Percentiles rank a stretch among this genome's conserved stretches.
Evolutionary conservation across 1,140 invertebrate species (phyloP).

Genomic region (Centruroides sculpturatus): DNA sequence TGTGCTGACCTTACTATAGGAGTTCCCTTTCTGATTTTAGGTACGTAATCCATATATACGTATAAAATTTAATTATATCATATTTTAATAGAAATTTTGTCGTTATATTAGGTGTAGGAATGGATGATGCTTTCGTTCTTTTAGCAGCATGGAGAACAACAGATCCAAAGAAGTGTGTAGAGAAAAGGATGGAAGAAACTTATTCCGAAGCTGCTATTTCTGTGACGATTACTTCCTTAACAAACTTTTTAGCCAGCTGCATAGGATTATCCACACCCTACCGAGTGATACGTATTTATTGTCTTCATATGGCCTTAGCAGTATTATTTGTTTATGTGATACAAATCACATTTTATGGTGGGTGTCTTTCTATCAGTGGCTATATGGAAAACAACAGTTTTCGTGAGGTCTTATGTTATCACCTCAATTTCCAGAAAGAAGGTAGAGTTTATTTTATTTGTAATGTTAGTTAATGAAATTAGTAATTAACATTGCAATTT

Average conservation of each 20-base stretch:
- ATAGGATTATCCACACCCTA: conserved; percentile 90
- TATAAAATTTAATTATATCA: no score
- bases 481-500: no score
- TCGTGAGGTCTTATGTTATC: conserved; percentile 38
- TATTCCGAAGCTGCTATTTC: conserved; percentile 91
- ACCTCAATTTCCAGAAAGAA: no score
- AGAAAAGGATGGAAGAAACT: conserved; percentile 68
- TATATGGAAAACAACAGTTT: conserved; percentile 68
- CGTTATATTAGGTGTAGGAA: conserved; percentile 62
- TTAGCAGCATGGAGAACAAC: conserved; percentile 81
- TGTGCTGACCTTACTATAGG: conserved; percentile 92
- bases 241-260: conserved; percentile 89
- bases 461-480: no score
- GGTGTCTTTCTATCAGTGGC: conserved; percentile 74
- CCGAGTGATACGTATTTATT: conserved; percentile 87
- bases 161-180: conserved; percentile 56
- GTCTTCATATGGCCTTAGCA: conserved; percentile 83
- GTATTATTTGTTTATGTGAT: conserved; percentile 85
- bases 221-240: conserved; percentile 92
- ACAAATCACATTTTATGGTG: conserved; percentile 87
- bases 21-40: conserved; percentile 84
- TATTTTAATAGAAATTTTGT: no score
- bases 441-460: no score
- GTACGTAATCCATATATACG: conserved; percentile 44
- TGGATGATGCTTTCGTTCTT: conserved; percentile 94